Conservation (phyloP, 2,888 invertebrate species). For the Bibio marci region DNA sequence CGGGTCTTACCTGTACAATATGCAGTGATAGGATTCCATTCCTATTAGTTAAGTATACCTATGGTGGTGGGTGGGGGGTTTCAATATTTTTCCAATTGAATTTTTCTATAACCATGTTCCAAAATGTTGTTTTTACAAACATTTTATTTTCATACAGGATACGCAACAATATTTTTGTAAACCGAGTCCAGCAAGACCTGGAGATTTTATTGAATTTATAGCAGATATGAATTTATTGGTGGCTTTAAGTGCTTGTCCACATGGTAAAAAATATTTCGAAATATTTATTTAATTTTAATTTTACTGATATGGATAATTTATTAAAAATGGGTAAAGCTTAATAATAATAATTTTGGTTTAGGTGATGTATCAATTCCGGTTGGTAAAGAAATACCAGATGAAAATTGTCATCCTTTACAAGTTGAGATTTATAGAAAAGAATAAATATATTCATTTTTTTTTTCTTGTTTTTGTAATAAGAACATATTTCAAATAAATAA, state of each 20-base stretch:
- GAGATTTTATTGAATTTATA: constrained; percentile 33
- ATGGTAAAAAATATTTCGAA: constrained; percentile 13
- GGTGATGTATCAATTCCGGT: constrained; percentile 30
- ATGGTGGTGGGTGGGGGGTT: too few relatives aligned
- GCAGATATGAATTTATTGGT: constrained; percentile 33
- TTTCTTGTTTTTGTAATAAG: too few relatives aligned
- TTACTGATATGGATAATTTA: too few relatives aligned
- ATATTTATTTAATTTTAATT: too few relatives aligned
- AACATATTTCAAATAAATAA: too few relatives aligned
- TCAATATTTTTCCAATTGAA: too few relatives aligned
- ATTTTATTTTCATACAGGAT: constrained; percentile 19
- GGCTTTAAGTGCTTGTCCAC: constrained; percentile 30
- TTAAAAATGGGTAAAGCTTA: too few relatives aligned
- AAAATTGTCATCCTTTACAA: constrained; percentile 26
- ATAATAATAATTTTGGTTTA: constrained; percentile 6
- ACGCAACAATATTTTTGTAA: constrained; percentile 34
- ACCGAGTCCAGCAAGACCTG: constrained; percentile 30
- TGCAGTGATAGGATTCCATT: too few relatives aligned
- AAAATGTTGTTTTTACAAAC: neutral
- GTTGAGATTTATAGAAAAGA: constrained; percentile 27
- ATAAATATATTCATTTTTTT: neutral
- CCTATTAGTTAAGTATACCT: too few relatives aligned
- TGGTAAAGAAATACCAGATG: constrained; percentile 26
- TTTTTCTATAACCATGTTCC: too few relatives aligned
- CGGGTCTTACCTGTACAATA: too few relatives aligned